Base-by-base conservation (phyloP, 2,797 vertebrate genomes). In the Apogon talboti region DNA sequence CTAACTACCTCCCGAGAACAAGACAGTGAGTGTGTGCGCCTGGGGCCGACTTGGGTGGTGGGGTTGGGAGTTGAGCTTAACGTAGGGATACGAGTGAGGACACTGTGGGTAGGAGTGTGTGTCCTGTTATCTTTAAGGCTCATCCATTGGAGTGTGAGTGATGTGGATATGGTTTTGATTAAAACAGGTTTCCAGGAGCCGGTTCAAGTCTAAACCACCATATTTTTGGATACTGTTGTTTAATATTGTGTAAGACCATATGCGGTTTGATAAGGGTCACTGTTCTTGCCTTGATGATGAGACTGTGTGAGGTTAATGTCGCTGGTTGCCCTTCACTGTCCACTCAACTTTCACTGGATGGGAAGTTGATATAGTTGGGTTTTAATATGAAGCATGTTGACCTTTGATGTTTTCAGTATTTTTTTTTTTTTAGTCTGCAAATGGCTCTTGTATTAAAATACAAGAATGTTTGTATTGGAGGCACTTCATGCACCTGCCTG, bases 1-100 rank as follows among this genome's bases (percentile, higher is more conserved):
- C 97, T 99, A 99, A 99, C 90, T 83, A 85, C 96, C 94, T 93
- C 94, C 93, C 94, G 94, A 81, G 93, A 88, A 92, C 95, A 94
- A 96, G 97, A 97, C 96, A 96, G 98, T 99, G 97, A 99, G 98
- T 99, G 93, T 89, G 91, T 91, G 79, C 82, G 82, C 81, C 89
- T 78, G 81, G 87, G 88, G 76, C 58, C 71, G 16, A 50, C 64
- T 69, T n/a, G 76, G 77, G 78, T 74, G 66, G 49, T 65, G 72
- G 70, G 72, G 48, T 18, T 67, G 66, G 46, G 52, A 49, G 55
- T 10, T 49, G 28, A 65, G 54, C 21, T 24, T 24, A 61, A 16
- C 7, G 16, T 10, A 28, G 5, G 11, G 19, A 50, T 18, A 52
- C 19, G 9, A 40, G 55, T 37, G 52, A 13, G 5, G 21, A 24